phyloP scores from a whole-genome alignment of 2,888 invertebrate genomes.

The Conops quadrifasciatus region DNA sequence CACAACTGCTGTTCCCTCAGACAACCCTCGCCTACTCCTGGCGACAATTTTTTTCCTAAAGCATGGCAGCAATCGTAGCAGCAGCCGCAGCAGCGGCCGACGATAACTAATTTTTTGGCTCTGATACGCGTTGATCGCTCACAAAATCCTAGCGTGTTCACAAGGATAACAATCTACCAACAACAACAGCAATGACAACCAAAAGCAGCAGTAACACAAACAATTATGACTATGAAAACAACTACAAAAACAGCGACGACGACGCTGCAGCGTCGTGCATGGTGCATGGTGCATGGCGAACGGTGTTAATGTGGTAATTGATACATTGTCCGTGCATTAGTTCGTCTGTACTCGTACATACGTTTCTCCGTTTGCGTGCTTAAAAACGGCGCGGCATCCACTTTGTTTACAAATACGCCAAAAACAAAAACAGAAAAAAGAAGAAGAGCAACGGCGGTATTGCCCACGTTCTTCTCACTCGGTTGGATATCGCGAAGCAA shows the following conservation, averaged over 20 bases:
- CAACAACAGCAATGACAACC: slow-evolving; percentile 3
- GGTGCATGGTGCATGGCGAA: not conserved
- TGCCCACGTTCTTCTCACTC: not conserved
- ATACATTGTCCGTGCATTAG: not conserved
- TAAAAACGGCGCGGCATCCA: not conserved
- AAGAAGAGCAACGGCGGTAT: too few relatives aligned
- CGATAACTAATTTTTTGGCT: slow-evolving; percentile 13
- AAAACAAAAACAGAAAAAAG: not conserved
- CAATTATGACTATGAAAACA: not conserved
- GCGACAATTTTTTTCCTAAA: too few relatives aligned
- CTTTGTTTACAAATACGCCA: slow-evolving; percentile 6
- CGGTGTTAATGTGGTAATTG: slow-evolving; percentile 25
- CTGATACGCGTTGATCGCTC: slow-evolving; percentile 24
- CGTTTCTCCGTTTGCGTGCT: not conserved
- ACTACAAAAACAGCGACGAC: too few relatives aligned
- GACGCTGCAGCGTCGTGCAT: too few relatives aligned
- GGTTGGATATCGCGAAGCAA: slow-evolving; percentile 16
- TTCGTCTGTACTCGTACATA: not conserved
- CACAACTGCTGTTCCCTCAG: too few relatives aligned
- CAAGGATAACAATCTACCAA: slow-evolving; percentile 20
- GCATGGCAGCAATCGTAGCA: too few relatives aligned
- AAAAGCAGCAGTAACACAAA: not conserved
- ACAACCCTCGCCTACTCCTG: too few relatives aligned
- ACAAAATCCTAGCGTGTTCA: slow-evolving; percentile 10
- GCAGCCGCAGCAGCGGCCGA: not conserved